Evolutionary conservation across 2,113 vertebrate species (phyloP), one percentile per base, ranked within the genome.

Genomic region (Hemiprocne comata): DNA sequence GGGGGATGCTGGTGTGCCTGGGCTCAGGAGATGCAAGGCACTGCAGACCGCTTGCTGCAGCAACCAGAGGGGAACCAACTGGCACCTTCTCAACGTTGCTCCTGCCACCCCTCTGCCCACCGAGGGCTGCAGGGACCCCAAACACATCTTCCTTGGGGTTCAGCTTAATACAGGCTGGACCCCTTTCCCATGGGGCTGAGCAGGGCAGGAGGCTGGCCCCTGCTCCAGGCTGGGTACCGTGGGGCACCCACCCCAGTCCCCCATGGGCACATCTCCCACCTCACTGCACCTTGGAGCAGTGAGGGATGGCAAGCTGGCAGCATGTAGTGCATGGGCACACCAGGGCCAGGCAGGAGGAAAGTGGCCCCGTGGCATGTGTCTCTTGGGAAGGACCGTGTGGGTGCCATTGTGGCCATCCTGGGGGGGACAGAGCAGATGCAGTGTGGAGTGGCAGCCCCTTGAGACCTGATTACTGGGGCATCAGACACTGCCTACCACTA

Each of bases 311-410:
- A 1, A 12, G 34, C 62, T 18, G 61, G 62, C 42, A 54, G n/a
- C 44, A 0, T 17, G 23, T 24, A 17, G 1, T 5, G 25, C 19
- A 10, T 0, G 13, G 55, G 7, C 14, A 21, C 0, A 1, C 31
- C 5, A 13, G 38, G 55, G n/a, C 4, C 0, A 3, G 58, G 48
- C 1, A 1, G 48, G 11, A 64, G 44, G n/a, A 57, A 61, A 42
- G 69, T 26, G 55, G 17, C 34, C 54, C 8, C 0, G 5, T 51
- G 83, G 40, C 57, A 64, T 57, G 61, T 81, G 42, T 48, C 57
- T 38, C 51, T 44, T 0, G 1, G 76, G 33, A 46, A 57, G 58
- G 53, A 23, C 11, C 0, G 0, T 12, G 65, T 17, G 29, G 28
- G 70, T 36, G 53, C 14, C 48, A 15, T 48, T 50, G 40, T 4